Conservation (phyloP, 2,888 invertebrate species). For the Lamellibrachia columna region DNA sequence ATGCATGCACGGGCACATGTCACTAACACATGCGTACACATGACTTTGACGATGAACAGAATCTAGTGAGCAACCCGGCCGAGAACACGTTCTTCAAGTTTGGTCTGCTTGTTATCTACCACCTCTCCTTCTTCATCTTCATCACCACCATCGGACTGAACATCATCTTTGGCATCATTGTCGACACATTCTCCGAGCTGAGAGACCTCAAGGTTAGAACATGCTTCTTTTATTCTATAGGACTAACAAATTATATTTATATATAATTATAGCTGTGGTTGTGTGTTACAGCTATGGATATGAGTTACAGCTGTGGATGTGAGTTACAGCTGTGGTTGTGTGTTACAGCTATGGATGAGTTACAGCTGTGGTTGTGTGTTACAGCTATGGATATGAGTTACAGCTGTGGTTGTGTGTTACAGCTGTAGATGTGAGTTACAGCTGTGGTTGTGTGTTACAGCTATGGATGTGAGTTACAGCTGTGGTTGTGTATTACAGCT, state of each 20-base stretch:
- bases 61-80: constrained; percentile 37
- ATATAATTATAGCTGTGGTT: background rate
- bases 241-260: background rate
- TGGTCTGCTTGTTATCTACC: constrained; percentile 49
- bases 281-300: background rate
- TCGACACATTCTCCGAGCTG: constrained; percentile 66
- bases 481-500: background rate
- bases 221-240: background rate
- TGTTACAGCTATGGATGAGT: background rate
- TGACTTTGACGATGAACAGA: constrained; percentile 31
- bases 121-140: constrained; percentile 66
- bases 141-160: constrained; percentile 67
- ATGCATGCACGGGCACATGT: background rate
- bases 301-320: background rate
- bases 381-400: background rate
- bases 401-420: background rate
- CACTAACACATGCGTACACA: background rate
- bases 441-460: background rate
- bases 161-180: constrained; percentile 67
- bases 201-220: constrained; percentile 63
- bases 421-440: background rate
- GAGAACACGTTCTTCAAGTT: constrained; percentile 47
- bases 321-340: background rate
- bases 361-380: background rate
- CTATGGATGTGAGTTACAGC: background rate